Evolutionary conservation across 2,797 vertebrate species (phyloP).

Genomic region (Aphelocoma californica): DNA sequence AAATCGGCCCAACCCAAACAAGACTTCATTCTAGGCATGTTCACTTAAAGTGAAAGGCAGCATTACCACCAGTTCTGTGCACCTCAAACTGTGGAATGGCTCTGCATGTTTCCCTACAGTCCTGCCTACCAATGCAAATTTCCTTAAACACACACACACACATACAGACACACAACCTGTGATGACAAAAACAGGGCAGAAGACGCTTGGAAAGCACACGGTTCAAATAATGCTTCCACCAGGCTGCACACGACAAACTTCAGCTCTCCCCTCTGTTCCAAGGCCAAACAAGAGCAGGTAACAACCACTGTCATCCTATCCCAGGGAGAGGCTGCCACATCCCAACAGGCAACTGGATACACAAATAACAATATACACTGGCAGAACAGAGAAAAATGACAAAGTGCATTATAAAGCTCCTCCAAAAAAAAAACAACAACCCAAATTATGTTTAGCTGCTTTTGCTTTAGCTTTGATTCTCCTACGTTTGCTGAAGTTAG

Average conservation of each 20-base stretch:
- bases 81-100: not conserved
- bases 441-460: rapidly evolving
- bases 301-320: not conserved
- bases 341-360: not conserved
- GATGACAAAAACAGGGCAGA: not conserved
- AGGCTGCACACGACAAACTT: not conserved
- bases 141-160: not conserved
- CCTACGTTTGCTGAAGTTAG: not conserved
- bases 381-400: not conserved
- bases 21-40: not conserved
- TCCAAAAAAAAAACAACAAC: rapidly evolving
- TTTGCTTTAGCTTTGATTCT: not conserved
- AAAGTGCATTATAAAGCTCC: rapidly evolving
- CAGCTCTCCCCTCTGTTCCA: not conserved
- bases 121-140: not conserved
- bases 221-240: not conserved
- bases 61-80: not conserved
- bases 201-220: not conserved
- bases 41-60: not conserved
- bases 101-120: not conserved
- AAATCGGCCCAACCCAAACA: not conserved
- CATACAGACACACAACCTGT: too few species aligned
- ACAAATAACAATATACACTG: not conserved
- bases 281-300: not conserved
- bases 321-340: not conserved